A percentile compares a stretch with the other conserved stretches of the same genome.
Evolutionary conservation across 2,113 vertebrate species (phyloP).

Genomic region (Vicugna pacos): DNA sequence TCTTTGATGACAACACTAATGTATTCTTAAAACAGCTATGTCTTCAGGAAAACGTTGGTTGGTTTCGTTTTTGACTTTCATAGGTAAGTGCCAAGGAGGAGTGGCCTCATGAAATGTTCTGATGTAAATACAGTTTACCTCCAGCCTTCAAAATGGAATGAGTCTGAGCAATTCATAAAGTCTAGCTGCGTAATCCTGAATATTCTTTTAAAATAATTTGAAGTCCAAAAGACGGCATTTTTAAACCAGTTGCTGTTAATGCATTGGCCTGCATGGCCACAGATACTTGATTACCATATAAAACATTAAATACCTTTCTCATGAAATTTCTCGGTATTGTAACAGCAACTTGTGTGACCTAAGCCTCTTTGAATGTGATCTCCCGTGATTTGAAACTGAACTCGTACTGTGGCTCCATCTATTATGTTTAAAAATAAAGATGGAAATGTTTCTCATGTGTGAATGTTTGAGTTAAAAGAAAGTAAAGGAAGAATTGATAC

Average conservation of each 20-base stretch:
- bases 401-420: slow-evolving; percentile 64
- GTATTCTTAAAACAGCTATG: slow-evolving; percentile 69
- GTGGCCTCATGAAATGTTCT: not conserved
- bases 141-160: slow-evolving; percentile 45
- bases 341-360: slow-evolving; percentile 54
- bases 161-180: not conserved
- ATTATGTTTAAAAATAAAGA: slow-evolving; percentile 78
- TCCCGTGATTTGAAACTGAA: slow-evolving; percentile 67
- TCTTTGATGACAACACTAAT: slow-evolving; percentile 28
- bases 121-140: not conserved
- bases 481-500: not conserved
- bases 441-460: slow-evolving; percentile 57
- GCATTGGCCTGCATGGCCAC: slow-evolving; percentile 41
- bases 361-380: slow-evolving; percentile 67
- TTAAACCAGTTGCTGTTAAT: slow-evolving; percentile 55
- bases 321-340: slow-evolving; percentile 69
- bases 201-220: slow-evolving; percentile 63
- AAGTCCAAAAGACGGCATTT: slow-evolving; percentile 59
- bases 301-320: slow-evolving; percentile 61
- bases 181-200: not conserved
- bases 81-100: slow-evolving; percentile 31
- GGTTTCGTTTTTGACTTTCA: slow-evolving; percentile 36
- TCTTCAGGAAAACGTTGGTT: slow-evolving; percentile 50
- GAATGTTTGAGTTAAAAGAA: slow-evolving; percentile 58
- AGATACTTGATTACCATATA: slow-evolving; percentile 64